Conservation (phyloP, 2,797 vertebrate genomes). For the Fistularia tabacaria region DNA sequence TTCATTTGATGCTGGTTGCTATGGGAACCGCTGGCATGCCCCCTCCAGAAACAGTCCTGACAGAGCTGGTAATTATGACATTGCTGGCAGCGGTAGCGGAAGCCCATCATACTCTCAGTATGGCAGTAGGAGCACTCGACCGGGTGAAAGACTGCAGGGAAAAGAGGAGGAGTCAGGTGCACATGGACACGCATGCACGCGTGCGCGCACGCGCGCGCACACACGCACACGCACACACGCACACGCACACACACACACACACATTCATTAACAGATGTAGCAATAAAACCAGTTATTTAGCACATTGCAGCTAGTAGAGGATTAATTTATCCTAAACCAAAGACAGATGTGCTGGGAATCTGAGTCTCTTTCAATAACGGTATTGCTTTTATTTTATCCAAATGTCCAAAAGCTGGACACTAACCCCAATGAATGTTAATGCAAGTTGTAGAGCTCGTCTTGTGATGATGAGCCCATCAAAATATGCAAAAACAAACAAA, state of each 20-base stretch:
- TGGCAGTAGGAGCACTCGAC: slow-evolving; percentile 99
- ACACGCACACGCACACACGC: slow-evolving; percentile 25
- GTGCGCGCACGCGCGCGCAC: slow-evolving; percentile 15
- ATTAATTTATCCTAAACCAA: slow-evolving; percentile 39
- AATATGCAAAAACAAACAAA: slow-evolving; percentile 15
- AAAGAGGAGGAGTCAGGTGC: background rate
- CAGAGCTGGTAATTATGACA: slow-evolving; percentile 99
- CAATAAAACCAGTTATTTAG: slow-evolving; percentile 38
- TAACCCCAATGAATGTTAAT: background rate
- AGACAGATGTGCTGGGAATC: slow-evolving; percentile 20
- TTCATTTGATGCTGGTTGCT: slow-evolving; percentile 99
- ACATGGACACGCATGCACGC: slow-evolving; percentile 22
- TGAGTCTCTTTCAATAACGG: slow-evolving; percentile 3
- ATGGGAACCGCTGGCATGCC: slow-evolving; percentile 97
- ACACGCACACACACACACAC: slow-evolving; percentile 17
- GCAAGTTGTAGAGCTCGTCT: slow-evolving; percentile 15
- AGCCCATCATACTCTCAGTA: slow-evolving; percentile 99
- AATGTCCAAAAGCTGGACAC: too few relatives aligned
- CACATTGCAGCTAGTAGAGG: slow-evolving; percentile 21
- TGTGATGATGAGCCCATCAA: slow-evolving; percentile 27
- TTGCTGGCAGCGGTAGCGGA: slow-evolving; percentile 99
- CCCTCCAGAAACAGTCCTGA: slow-evolving; percentile 99
- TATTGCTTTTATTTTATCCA: slow-evolving; percentile 2
- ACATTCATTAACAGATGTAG: slow-evolving; percentile 37
- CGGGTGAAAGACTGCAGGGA: slow-evolving; percentile 92